These are phyloP conservation scores for Hirtodrosophila confusa DNA, from an alignment of 2,888 invertebrate genomes.

Conservation along the genomic window DNA sequence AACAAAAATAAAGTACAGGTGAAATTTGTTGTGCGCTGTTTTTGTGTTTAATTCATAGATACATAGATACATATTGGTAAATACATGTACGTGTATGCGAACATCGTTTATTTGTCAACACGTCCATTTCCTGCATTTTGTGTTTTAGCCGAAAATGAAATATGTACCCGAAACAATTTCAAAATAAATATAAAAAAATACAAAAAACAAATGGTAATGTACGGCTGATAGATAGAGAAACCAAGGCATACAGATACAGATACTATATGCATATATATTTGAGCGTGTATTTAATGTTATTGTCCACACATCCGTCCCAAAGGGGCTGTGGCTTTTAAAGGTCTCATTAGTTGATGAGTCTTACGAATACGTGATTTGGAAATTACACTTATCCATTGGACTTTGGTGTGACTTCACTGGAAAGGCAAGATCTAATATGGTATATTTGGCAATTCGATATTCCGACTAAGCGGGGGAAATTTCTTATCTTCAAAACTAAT, in stretches of 20 bases:
- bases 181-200: slow-evolving; percentile 61
- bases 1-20: slow-evolving; percentile 55
- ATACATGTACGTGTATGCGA: slow-evolving; percentile 39
- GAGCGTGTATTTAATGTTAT: slow-evolving; percentile 41
- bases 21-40: slow-evolving; percentile 54
- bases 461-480: slow-evolving; percentile 38
- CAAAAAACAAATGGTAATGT: slow-evolving; percentile 31
- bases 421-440: slow-evolving; percentile 26
- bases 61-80: slow-evolving; percentile 63
- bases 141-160: slow-evolving; percentile 73
- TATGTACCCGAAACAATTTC: slow-evolving; percentile 67
- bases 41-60: slow-evolving; percentile 70
- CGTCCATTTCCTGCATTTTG: slow-evolving; percentile 78
- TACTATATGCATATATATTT: slow-evolving; percentile 16
- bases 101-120: slow-evolving; percentile 77
- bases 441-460: slow-evolving; percentile 47
- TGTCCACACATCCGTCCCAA: slow-evolving; percentile 50
- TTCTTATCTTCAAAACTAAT: slow-evolving; percentile 1
- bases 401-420: slow-evolving; percentile 53
- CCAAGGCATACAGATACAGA: slow-evolving; percentile 17
- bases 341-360: slow-evolving; percentile 69
- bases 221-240: slow-evolving; percentile 12
- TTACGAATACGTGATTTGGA: slow-evolving; percentile 56
- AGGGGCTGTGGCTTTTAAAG: slow-evolving; percentile 45
- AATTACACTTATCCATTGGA: slow-evolving; percentile 54